Base-by-base conservation (phyloP, 23 tunicate genomes). In the Styela clava region DNA sequence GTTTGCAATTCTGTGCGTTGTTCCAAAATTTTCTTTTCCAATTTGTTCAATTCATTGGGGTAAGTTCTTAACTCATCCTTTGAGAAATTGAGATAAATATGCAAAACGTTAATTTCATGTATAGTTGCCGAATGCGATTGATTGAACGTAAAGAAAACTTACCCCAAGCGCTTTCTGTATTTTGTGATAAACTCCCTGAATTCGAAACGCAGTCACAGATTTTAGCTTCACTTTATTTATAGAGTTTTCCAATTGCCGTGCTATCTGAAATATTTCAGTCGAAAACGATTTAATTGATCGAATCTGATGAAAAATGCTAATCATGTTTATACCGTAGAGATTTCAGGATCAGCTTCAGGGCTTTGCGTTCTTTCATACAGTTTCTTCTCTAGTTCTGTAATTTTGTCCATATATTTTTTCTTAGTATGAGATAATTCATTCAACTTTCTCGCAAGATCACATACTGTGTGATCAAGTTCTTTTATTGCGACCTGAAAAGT, bases 191-290 rank as follows among this genome's bases (percentile, higher is more conserved):
- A 88, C 82, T 30, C 20, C 69, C 2, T 31, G 31, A 35, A 88
- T 78, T 27, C 83, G 79, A 25, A 52, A 35, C 20, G 92, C 92
- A 18, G 86, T 69, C 18, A 51, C 37, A 1, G 69, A 68, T 35
- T 88, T 88, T 35, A 83, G 74, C 24, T 61, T 19, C 52, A 88
- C 84, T 83, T 88, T 88, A 62, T 88, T 85, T 64, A 83, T 31
- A 24, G 86, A 68, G 61, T 88, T 88, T 69, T 88, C 92, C 52
- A 88, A 23, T 71, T 83, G 86, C 61, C 86, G 79, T 22, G 61
- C 29, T 34, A 69, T 83, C 86, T 83, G 20, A 34, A 83, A 51
- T 24, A 52, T n/a, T n/a, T n/a, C n/a, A n/a, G n/a, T n/a, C n/a
- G n/a, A n/a, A n/a, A n/a, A n/a, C n/a, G n/a, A n/a, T n/a, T n/a